Evolutionary conservation across 1,140 invertebrate genomes (phyloP), one percentile per base, ranked within the genome.

Genomic region (Lepidurus couesii): DNA sequence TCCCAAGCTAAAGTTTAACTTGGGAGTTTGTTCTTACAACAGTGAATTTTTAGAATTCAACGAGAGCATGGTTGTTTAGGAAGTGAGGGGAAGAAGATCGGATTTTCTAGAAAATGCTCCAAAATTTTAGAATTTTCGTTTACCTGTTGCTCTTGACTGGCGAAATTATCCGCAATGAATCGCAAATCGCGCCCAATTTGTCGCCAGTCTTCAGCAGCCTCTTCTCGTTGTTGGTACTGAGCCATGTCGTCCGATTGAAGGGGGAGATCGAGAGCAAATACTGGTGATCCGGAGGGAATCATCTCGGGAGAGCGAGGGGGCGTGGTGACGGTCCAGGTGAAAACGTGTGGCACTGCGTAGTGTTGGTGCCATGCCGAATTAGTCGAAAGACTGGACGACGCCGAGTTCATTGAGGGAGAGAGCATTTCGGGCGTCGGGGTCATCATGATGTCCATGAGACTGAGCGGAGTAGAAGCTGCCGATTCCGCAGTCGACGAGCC

Each of bases 161-260:
- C 73, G 45, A 79, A 79, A 74, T 74, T 42, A 42, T 79, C 78
- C 73, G 78, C 78, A 75, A 79, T 79, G 42, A 45, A 24, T n/a
- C 78, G 26, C 7, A 79, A 47, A 75, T 79, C 78, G 21, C 78
- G 78, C 7, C 78, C 78, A 9, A 79, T 74, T 75, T 79, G 65
- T 10, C 78, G 78, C 78, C 78, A 79, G 47, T n/a, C 26, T 13
- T n/a, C 73, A 42, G 16, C 16, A 3, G 73, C 26, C 26, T 45
- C 24, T 42, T 77, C 76, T 16, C 53, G 16, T 65, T 65, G 53
- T 21, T 65, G 53, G 21, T 65, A 65, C 13, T 65, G 53, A 65
- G 53, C 53, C 53, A 65, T 65, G 13, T 65, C 53, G 16, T 65
- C 53, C 53, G 53, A 21, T 65, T 65, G 16, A 4, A 65, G 53